Conservation (phyloP, 2,797 vertebrate genomes). For the Lophius americanus region DNA sequence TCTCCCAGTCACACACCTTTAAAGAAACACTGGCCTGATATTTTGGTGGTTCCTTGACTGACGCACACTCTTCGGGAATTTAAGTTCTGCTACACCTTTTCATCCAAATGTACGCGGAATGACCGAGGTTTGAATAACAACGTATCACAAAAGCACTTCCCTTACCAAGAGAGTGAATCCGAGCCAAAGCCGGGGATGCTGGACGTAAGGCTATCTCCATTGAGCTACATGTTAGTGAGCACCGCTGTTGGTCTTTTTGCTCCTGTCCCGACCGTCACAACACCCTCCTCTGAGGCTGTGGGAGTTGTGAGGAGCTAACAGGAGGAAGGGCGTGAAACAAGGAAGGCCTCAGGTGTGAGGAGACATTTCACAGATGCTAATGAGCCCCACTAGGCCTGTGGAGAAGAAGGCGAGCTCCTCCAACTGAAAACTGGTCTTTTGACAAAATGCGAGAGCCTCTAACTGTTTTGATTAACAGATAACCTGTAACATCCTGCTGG, state of each 20-base stretch:
- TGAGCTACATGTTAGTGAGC: constrained; percentile 6
- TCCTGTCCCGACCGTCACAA: constrained; percentile 36
- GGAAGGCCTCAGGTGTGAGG: too few species aligned
- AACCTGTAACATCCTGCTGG: too few species aligned
- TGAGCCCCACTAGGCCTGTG: constrained; percentile 33
- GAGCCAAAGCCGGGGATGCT: constrained; percentile 69
- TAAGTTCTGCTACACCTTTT: too few species aligned
- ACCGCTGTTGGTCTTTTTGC: constrained; percentile 2
- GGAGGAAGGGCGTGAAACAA: constrained; percentile 43
- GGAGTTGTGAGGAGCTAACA: constrained; percentile 14
- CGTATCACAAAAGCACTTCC: too few species aligned
- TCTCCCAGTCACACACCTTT: too few species aligned
- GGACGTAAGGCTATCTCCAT: constrained; percentile 74
- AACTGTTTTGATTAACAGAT: constrained; percentile 47
- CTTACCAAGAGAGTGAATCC: constrained; percentile 78
- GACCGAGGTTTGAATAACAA: too few species aligned
- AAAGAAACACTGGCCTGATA: too few species aligned
- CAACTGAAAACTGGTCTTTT: constrained; percentile 47
- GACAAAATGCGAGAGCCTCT: constrained; percentile 42
- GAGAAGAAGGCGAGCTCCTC: background rate
- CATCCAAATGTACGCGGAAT: too few species aligned
- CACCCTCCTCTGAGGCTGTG: constrained; percentile 31
- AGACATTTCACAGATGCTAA: constrained; percentile 73
- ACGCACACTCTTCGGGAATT: too few species aligned
- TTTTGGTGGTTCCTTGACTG: too few species aligned